These are phyloP conservation scores for Sarcophaga peregrina DNA, from an alignment of 1,140 invertebrate species.

Conservation along the genomic window DNA sequence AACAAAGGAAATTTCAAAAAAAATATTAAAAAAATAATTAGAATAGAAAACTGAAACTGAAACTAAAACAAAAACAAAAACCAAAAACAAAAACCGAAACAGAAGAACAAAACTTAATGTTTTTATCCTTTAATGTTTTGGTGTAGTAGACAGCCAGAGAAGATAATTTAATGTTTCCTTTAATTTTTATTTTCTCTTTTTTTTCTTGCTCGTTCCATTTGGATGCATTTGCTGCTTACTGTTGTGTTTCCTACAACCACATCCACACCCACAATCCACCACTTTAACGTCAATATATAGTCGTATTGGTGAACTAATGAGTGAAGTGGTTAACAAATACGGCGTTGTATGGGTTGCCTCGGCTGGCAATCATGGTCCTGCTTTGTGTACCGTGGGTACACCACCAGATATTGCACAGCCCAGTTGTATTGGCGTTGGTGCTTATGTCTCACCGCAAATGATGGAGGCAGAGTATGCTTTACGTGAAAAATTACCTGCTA, in stretches of 20 bases:
- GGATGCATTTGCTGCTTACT: background rate
- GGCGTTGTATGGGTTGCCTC: slow-evolving; percentile 92
- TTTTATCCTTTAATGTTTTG: slow-evolving; percentile 10
- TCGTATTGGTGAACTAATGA: slow-evolving; percentile 85
- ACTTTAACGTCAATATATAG: too few species aligned
- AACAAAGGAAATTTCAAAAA: slow-evolving; percentile 36
- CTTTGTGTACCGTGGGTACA: slow-evolving; percentile 88
- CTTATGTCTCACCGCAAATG: slow-evolving; percentile 97
- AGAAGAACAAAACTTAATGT: background rate
- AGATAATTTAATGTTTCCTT: slow-evolving; percentile 27
- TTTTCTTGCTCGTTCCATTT: slow-evolving; percentile 7
- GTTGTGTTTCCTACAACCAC: too few species aligned
- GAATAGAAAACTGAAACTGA: background rate
- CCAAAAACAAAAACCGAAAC: background rate
- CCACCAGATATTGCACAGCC: slow-evolving; percentile 89
- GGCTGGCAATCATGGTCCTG: slow-evolving; percentile 90
- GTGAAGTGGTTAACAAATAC: slow-evolving; percentile 92
- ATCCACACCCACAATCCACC: background rate
- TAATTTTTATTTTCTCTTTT: slow-evolving; percentile 17
- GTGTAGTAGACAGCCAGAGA: background rate
- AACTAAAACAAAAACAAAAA: too few species aligned
- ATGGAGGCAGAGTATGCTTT: slow-evolving; percentile 95
- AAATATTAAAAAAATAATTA: background rate
- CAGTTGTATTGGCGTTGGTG: slow-evolving; percentile 90
- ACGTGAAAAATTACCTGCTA: slow-evolving; percentile 82